Evolutionary conservation across 2,797 vertebrate genomes (phyloP).

Genomic region (Pseudochirops cupreus): DNA sequence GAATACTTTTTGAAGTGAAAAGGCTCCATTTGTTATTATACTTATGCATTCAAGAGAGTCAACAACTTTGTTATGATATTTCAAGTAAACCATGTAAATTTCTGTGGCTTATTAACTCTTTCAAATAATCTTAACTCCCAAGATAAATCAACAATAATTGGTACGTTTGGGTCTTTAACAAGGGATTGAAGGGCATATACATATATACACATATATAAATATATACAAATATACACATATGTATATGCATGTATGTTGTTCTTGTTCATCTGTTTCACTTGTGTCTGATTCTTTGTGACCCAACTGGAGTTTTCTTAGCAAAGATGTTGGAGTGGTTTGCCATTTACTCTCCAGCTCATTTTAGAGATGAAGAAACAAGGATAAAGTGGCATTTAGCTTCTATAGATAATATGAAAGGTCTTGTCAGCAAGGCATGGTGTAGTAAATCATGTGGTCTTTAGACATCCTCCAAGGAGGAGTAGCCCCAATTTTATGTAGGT

Average conservation of each 20-base stretch:
- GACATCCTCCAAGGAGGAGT: not conserved
- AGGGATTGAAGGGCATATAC: not conserved
- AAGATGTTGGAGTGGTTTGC: not conserved
- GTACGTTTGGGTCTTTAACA: not conserved
- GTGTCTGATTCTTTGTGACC: not conserved
- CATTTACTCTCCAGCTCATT: not conserved
- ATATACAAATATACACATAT: no score
- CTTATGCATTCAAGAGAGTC: not conserved
- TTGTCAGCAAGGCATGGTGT: not conserved
- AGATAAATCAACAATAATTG: not conserved
- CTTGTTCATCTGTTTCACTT: not conserved
- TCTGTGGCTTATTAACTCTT: not conserved
- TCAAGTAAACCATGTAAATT: not conserved
- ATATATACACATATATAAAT: no score
- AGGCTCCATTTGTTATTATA: not conserved
- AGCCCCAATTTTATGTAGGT: not conserved
- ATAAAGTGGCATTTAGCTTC: not conserved
- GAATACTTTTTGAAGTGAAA: not conserved
- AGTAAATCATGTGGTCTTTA: not conserved
- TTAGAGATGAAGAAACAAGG: not conserved
- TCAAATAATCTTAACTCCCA: not conserved
- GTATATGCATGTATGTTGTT: no score
- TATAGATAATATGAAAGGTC: not conserved
- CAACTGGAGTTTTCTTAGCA: not conserved
- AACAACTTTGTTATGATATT: not conserved